These are phyloP conservation scores for Galerucella nymphaeae DNA, from an alignment of 2,888 invertebrate species.

Conservation along the genomic window DNA sequence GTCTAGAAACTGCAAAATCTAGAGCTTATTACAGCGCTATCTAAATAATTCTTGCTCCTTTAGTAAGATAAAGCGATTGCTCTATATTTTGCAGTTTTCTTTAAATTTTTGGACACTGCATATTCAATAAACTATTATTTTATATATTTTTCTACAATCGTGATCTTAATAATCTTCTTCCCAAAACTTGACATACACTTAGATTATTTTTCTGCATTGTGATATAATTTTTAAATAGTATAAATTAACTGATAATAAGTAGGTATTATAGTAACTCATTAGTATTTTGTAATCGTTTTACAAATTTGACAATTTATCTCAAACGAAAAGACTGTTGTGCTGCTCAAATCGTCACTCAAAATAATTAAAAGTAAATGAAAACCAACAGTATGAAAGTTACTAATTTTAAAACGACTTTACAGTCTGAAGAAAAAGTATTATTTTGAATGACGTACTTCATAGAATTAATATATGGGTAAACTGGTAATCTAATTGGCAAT, in stretches of 20 bases:
- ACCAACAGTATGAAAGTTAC: background rate
- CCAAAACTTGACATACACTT: background rate
- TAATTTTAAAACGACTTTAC: no score
- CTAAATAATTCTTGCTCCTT: no score
- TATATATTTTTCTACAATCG: no score
- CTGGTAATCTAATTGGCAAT: background rate
- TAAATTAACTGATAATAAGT: background rate
- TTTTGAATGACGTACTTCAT: constrained; percentile 1
- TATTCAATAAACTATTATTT: no score
- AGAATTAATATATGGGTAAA: background rate
- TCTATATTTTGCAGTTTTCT: no score
- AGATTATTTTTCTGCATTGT: constrained; percentile 22
- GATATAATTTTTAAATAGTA: constrained; percentile 26
- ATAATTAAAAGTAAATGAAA: constrained; percentile 3
- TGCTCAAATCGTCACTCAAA: constrained; percentile 26
- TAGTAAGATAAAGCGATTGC: no score
- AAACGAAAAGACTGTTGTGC: constrained; percentile 31
- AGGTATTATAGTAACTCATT: background rate
- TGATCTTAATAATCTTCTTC: no score
- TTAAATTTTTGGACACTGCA: no score
- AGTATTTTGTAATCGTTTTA: background rate
- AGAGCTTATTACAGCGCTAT: no score
- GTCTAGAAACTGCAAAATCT: no score
- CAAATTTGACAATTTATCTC: constrained; percentile 10
- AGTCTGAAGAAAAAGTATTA: background rate